These are phyloP conservation scores for Pandion haliaetus DNA, from an alignment of 2,113 vertebrate genomes.

Conservation along the genomic window DNA sequence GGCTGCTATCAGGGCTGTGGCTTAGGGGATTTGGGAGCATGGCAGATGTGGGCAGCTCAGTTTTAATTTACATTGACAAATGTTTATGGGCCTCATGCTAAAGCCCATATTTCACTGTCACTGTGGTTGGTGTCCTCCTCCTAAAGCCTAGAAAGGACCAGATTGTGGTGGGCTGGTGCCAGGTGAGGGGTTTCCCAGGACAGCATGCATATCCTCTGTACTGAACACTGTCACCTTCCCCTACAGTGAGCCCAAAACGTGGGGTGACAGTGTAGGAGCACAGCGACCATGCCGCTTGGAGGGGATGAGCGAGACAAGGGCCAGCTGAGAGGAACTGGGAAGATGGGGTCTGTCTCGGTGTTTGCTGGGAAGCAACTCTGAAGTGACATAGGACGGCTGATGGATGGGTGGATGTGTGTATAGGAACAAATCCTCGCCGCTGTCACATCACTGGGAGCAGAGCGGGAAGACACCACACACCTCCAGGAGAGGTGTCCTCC, in stretches of 20 bases:
- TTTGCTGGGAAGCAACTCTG: neutral
- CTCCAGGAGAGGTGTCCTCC: neutral
- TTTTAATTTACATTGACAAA: neutral
- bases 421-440: neutral
- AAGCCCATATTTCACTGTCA: neutral
- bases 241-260: accelerated
- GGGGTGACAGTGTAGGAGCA: neutral
- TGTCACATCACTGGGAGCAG: neutral
- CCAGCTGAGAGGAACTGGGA: neutral
- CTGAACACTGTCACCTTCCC: neutral
- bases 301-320: accelerated
- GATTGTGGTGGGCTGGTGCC: accelerated
- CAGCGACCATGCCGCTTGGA: neutral
- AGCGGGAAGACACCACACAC: neutral
- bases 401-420: accelerated
- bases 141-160: neutral
- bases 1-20: neutral
- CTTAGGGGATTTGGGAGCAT: neutral
- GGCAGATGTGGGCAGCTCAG: neutral
- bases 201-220: neutral
- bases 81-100: neutral
- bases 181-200: neutral
- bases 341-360: neutral
- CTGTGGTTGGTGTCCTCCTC: neutral
- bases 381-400: neutral